These are phyloP conservation scores for Pantala flavescens DNA, from an alignment of 1,140 invertebrate genomes.

Conservation along the genomic window DNA sequence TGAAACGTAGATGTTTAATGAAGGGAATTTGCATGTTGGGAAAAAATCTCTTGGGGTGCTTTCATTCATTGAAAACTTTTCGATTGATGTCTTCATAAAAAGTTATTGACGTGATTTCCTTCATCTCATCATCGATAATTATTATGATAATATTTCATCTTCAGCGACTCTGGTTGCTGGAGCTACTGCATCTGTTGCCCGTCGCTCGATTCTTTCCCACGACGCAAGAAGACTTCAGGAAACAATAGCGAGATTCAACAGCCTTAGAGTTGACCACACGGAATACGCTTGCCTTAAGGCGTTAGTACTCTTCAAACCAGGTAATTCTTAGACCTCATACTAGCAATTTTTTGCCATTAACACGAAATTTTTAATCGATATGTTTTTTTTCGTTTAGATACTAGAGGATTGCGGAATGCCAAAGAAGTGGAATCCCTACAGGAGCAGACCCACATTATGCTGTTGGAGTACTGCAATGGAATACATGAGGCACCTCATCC, in stretches of 20 bases:
- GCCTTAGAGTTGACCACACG: slow-evolving; percentile 61
- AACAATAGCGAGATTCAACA: slow-evolving; percentile 50
- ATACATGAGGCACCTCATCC: slow-evolving; percentile 7
- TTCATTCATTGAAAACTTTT: too few species aligned
- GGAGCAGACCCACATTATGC: slow-evolving; percentile 64
- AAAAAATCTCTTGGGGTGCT: too few species aligned
- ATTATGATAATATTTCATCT: too few species aligned
- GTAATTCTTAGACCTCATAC: slow-evolving; percentile 44
- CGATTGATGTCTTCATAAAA: too few species aligned
- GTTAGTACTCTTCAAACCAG: slow-evolving; percentile 67
- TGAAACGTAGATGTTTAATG: too few species aligned
- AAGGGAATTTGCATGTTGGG: too few species aligned
- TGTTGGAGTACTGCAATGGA: slow-evolving; percentile 50
- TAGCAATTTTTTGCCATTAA: too few species aligned
- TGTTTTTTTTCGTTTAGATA: slow-evolving; percentile 40
- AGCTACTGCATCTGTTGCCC: too few species aligned
- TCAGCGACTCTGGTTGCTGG: too few species aligned
- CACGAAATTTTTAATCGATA: too few species aligned
- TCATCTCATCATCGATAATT: too few species aligned
- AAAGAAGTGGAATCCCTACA: slow-evolving; percentile 56
- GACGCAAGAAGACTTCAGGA: slow-evolving; percentile 46
- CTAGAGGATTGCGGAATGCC: slow-evolving; percentile 47
- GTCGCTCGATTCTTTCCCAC: slow-evolving; percentile 26
- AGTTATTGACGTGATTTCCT: too few species aligned
- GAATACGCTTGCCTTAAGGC: slow-evolving; percentile 78